phyloP scores from a whole-genome alignment of 1,140 invertebrate species.

The Anoplolepis gracilipes region DNA sequence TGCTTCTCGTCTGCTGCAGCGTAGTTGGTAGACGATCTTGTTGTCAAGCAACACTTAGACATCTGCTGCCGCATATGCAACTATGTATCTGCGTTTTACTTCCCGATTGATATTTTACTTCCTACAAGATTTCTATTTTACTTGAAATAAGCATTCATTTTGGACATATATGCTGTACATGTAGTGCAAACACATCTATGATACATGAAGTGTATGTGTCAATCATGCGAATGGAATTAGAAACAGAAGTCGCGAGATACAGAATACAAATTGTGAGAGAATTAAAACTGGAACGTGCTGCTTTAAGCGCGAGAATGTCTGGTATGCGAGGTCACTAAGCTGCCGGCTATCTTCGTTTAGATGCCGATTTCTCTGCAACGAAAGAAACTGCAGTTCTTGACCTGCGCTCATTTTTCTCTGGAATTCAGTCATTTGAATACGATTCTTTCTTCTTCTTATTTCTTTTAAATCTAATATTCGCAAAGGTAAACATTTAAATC shows the following conservation, averaged over 20 bases:
- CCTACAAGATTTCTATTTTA: conserved; percentile 33
- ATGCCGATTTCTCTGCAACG: conserved; percentile 44
- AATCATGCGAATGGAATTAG: conserved; percentile 23
- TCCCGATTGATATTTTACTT: conserved; percentile 57
- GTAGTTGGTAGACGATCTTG: conserved; percentile 44
- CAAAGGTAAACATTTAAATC: neutral
- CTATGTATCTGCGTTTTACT: neutral
- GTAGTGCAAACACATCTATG: conserved; percentile 1
- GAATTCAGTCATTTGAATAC: neutral
- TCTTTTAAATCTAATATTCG: neutral
- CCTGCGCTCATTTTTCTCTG: neutral
- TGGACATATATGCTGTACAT: neutral
- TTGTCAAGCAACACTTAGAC: conserved; percentile 59
- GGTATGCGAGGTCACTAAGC: conserved; percentile 68
- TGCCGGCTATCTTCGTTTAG: conserved; percentile 30
- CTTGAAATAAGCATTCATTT: conserved; percentile 34
- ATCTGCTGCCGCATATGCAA: conserved; percentile 54
- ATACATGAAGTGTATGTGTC: conserved; percentile 8
- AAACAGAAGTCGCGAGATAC: conserved; percentile 48
- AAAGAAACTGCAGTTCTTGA: conserved; percentile 4
- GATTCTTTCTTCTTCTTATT: too few relatives aligned
- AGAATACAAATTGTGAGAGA: conserved; percentile 59
- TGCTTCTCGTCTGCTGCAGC: conserved; percentile 13
- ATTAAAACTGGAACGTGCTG: conserved; percentile 72
- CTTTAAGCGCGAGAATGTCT: conserved; percentile 59